phyloP scores from a whole-genome alignment of 2,797 vertebrate species.

The Sparus aurata region DNA sequence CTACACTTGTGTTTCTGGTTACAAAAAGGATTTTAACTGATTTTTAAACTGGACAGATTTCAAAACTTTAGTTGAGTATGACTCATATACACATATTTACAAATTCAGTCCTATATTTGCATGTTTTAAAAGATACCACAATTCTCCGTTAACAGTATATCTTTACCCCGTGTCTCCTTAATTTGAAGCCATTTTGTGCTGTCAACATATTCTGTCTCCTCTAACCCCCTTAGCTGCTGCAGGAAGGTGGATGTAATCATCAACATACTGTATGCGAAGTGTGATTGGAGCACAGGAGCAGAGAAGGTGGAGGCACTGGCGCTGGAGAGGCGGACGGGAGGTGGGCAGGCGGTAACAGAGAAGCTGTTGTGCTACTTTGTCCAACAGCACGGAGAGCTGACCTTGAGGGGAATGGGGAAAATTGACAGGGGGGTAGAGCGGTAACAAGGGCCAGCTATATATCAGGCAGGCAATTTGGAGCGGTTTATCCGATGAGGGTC shows the following conservation, averaged over 20 bases:
- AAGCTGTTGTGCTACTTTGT: slow-evolving; percentile 76
- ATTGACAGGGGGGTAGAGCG: slow-evolving; percentile 78
- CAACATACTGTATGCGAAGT: slow-evolving; percentile 44
- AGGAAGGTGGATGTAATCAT: slow-evolving; percentile 67
- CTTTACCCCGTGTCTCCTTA: slow-evolving; percentile 37
- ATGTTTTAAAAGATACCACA: too few species aligned
- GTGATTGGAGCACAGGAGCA: slow-evolving; percentile 56
- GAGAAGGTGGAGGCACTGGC: slow-evolving; percentile 18
- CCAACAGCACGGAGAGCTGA: slow-evolving; percentile 79
- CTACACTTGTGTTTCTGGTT: too few species aligned
- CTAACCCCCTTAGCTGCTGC: slow-evolving; percentile 55
- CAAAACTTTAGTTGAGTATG: too few species aligned
- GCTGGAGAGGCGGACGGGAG: slow-evolving; percentile 48
- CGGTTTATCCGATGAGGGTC: slow-evolving; percentile 87
- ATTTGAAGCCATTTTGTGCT: slow-evolving; percentile 61
- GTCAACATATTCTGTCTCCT: slow-evolving; percentile 51
- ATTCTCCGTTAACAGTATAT: slow-evolving; percentile 26
- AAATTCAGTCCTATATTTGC: too few species aligned
- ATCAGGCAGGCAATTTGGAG: slow-evolving; percentile 87
- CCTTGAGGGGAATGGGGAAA: slow-evolving; percentile 84
- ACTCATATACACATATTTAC: too few species aligned
- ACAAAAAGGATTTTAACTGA: too few species aligned
- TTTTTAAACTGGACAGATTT: too few species aligned
- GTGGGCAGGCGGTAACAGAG: slow-evolving; percentile 60
- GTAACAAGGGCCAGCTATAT: slow-evolving; percentile 86